Percentiles rank a stretch among this genome's conserved stretches.
phyloP scores from a whole-genome alignment of 2,797 vertebrate species.

The Lycodopsis pacificus region DNA sequence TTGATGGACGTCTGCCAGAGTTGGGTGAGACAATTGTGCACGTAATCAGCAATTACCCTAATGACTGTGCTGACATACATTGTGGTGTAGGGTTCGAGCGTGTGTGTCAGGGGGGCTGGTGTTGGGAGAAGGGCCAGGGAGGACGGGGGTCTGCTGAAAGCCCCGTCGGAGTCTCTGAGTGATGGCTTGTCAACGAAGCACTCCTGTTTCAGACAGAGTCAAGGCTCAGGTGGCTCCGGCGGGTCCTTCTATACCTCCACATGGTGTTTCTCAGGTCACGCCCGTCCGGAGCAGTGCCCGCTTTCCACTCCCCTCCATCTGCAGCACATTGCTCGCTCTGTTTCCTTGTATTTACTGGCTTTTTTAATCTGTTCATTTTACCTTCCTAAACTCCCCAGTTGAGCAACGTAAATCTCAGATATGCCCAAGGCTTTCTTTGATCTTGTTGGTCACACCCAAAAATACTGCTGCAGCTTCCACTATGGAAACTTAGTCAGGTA shows the following conservation, averaged over 20 bases:
- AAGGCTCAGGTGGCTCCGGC: conserved; percentile 80
- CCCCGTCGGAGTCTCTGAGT: conserved; percentile 72
- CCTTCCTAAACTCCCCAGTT: conserved; percentile 24
- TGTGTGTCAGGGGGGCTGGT: conserved; percentile 44
- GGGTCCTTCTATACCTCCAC: conserved; percentile 52
- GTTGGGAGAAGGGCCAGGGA: conserved; percentile 35
- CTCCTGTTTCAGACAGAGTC: conserved; percentile 83
- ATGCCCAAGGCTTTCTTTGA: conserved; percentile 42
- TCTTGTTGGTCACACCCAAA: conserved; percentile 52
- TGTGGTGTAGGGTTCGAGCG: conserved; percentile 64
- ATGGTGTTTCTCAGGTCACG: conserved; percentile 62
- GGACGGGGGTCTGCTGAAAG: conserved; percentile 73
- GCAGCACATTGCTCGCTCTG: conserved; percentile 25
- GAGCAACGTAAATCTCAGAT: conserved; percentile 44
- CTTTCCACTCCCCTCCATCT: conserved; percentile 60
- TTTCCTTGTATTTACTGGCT: conserved; percentile 10
- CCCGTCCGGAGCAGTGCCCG: conserved; percentile 34
- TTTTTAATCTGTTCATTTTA: conserved; percentile 37
- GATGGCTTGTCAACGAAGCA: conserved; percentile 82
- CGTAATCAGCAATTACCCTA: conserved; percentile 82
- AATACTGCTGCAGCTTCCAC: conserved; percentile 24
- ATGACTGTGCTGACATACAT: conserved; percentile 79
- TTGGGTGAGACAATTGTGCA: conserved; percentile 70
- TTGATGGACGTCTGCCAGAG: conserved; percentile 59
- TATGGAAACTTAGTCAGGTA: background rate